Evolutionary conservation across 2,113 vertebrate species (phyloP).

Genomic region (Candoia aspera): DNA sequence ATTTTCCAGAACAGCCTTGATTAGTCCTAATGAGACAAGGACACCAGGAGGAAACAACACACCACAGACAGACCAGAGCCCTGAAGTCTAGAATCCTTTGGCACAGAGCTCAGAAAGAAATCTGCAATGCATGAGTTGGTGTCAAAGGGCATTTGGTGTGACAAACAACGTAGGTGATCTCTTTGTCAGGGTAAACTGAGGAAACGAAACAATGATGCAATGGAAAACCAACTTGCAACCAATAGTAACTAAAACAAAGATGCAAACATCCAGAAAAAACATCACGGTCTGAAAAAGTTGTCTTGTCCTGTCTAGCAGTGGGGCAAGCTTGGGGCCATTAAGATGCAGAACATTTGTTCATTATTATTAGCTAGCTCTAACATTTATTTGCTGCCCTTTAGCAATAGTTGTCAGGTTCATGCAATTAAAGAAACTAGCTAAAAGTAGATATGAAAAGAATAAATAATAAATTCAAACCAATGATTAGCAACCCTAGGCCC

Average conservation of each 20-base stretch:
- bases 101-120: neutral
- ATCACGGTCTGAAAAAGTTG: neutral
- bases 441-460: neutral
- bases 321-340: neutral
- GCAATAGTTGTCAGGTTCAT: neutral
- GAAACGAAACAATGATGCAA: neutral
- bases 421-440: neutral
- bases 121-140: neutral
- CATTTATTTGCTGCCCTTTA: neutral
- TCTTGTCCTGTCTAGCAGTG: neutral
- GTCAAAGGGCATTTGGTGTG: neutral
- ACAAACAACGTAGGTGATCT: neutral
- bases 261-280: neutral
- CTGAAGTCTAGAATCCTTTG: neutral
- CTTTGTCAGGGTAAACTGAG: neutral
- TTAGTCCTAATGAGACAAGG: neutral
- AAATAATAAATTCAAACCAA: neutral
- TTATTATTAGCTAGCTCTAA: neutral
- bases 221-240: neutral
- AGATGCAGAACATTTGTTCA: neutral
- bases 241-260: neutral
- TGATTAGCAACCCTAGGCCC: neutral
- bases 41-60: neutral
- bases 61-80: neutral
- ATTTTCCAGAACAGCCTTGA: neutral